phyloP scores from a whole-genome alignment of 2,888 invertebrate genomes.

The Achlya flavicornis region DNA sequence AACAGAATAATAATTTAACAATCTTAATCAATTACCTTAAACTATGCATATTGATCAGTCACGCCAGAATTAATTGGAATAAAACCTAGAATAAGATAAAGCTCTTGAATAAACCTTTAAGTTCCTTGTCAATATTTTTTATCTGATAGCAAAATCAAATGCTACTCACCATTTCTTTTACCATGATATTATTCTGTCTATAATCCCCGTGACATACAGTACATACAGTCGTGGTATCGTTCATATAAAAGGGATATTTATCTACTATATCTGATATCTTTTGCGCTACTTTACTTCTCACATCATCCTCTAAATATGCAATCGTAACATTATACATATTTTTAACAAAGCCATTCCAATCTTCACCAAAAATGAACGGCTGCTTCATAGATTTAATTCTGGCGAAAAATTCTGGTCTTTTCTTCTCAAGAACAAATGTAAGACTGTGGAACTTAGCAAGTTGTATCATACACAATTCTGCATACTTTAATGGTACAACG shows the following conservation, averaged over 20 bases:
- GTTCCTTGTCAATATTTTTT: too few species aligned
- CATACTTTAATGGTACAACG: constrained; percentile 47
- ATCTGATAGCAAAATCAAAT: background rate
- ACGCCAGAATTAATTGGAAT: too few species aligned
- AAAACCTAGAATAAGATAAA: too few species aligned
- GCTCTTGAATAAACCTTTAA: too few species aligned
- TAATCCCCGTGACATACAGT: constrained; percentile 66
- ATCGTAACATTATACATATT: constrained; percentile 34
- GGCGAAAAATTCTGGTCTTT: constrained; percentile 47
- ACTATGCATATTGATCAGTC: too few species aligned
- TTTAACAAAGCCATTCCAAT: constrained; percentile 36
- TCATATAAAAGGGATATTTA: constrained; percentile 36
- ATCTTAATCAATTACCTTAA: too few species aligned
- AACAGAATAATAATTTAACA: too few species aligned
- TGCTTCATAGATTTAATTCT: constrained; percentile 38
- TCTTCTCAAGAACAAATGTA: constrained; percentile 49
- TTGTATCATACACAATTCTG: constrained; percentile 49
- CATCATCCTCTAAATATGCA: constrained; percentile 33
- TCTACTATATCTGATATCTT: constrained; percentile 32
- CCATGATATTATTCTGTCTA: constrained; percentile 60
- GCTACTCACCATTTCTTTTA: constrained; percentile 53
- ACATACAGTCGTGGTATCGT: constrained; percentile 31
- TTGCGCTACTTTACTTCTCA: constrained; percentile 33
- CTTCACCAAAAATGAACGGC: constrained; percentile 35
- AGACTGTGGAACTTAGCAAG: constrained; percentile 63